Conservation (phyloP, 2,113 vertebrate genomes). For the Dunckerocampus dactyliophorus region DNA sequence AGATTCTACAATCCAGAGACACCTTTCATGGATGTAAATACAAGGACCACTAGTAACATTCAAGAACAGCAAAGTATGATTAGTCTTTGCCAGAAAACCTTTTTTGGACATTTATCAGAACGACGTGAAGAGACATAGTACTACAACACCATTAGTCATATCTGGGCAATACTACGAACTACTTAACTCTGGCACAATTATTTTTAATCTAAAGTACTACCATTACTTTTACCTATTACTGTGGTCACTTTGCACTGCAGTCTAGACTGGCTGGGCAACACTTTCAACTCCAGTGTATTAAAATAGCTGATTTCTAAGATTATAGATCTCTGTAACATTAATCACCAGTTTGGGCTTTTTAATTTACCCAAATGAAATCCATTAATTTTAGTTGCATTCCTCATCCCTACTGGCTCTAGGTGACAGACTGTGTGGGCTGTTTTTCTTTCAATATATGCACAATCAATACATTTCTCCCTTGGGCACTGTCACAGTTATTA, state of each 20-base stretch:
- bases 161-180: no score
- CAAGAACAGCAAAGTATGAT: no score
- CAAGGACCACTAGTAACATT: no score
- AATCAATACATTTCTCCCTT: slow-evolving; percentile 42
- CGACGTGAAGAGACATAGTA: no score
- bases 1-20: no score
- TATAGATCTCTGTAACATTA: background rate
- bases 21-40: no score
- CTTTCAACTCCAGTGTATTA: background rate
- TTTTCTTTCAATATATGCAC: slow-evolving; percentile 31
- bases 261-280: background rate
- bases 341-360: background rate
- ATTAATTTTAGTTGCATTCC: background rate
- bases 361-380: background rate
- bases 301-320: background rate
- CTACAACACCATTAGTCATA: no score
- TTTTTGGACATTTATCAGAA: no score
- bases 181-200: no score
- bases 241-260: background rate
- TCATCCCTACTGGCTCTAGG: background rate
- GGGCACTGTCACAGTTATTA: slow-evolving; percentile 43
- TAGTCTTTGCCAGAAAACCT: no score
- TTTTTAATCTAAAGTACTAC: no score
- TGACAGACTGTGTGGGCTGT: slow-evolving; percentile 1
- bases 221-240: no score